Percentiles rank a stretch among this genome's conserved stretches.
Evolutionary conservation across 2,113 vertebrate species (phyloP).

Genomic region (Solea solea): DNA sequence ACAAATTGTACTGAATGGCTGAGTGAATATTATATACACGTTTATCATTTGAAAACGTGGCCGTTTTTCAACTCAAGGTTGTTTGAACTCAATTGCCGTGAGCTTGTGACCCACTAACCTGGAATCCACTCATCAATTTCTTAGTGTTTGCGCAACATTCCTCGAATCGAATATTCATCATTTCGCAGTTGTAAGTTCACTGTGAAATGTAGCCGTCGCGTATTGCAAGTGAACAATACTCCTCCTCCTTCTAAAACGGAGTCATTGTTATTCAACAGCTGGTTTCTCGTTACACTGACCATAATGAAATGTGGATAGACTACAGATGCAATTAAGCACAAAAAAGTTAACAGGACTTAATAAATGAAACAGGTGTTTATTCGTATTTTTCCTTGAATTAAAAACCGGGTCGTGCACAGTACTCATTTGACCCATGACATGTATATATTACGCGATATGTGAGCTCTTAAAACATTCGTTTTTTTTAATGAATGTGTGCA

Average conservation of each 20-base stretch:
- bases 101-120: not conserved
- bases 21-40: slow-evolving; percentile 50
- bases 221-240: no score
- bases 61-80: slow-evolving; percentile 33
- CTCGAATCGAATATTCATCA: no score
- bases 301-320: no score
- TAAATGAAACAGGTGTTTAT: not conserved
- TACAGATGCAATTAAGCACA: no score
- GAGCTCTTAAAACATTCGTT: not conserved
- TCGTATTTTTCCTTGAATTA: not conserved
- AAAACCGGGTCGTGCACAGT: not conserved
- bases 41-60: slow-evolving; percentile 37
- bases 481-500: slow-evolving; percentile 2
- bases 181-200: no score
- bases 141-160: not conserved
- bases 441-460: not conserved
- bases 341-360: not conserved
- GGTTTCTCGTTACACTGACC: no score
- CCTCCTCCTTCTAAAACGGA: no score
- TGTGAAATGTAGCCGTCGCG: no score
- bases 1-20: slow-evolving; percentile 39
- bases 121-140: not conserved
- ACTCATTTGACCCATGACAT: slow-evolving; percentile 5
- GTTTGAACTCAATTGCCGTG: slow-evolving; percentile 1
- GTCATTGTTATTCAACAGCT: no score